phyloP scores from a whole-genome alignment of 2,797 vertebrate species.

The Enteromius unitaeniatus region DNA sequence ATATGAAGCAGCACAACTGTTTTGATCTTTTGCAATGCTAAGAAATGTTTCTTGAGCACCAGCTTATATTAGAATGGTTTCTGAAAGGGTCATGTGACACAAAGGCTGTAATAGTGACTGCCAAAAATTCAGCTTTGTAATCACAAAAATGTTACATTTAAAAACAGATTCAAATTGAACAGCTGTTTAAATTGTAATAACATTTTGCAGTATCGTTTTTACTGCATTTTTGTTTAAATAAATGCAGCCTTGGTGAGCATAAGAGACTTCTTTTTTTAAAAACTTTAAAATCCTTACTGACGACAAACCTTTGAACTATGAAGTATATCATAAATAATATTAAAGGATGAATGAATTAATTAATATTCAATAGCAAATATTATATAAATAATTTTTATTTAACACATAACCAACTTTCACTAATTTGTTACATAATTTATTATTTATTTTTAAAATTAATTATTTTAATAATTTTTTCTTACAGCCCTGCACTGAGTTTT shows the following conservation, averaged over 20 bases:
- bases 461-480: slow-evolving; percentile 30
- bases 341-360: background rate
- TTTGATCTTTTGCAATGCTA: background rate
- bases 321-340: background rate
- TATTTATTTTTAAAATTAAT: background rate
- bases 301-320: background rate
- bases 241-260: background rate
- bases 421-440: background rate
- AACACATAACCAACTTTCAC: background rate
- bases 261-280: background rate
- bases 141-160: background rate
- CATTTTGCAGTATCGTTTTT: background rate
- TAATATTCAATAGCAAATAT: background rate
- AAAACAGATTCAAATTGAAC: background rate
- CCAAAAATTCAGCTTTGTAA: background rate
- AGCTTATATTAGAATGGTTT: background rate
- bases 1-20: background rate
- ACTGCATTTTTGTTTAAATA: background rate
- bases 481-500: slow-evolving; percentile 91
- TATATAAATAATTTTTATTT: background rate
- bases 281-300: background rate
- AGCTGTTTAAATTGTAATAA: background rate
- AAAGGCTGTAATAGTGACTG: background rate
- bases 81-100: background rate
- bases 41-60: background rate